phyloP scores from a whole-genome alignment of 92 coral and sea anemone genomes.

The Porites cylindrica region DNA sequence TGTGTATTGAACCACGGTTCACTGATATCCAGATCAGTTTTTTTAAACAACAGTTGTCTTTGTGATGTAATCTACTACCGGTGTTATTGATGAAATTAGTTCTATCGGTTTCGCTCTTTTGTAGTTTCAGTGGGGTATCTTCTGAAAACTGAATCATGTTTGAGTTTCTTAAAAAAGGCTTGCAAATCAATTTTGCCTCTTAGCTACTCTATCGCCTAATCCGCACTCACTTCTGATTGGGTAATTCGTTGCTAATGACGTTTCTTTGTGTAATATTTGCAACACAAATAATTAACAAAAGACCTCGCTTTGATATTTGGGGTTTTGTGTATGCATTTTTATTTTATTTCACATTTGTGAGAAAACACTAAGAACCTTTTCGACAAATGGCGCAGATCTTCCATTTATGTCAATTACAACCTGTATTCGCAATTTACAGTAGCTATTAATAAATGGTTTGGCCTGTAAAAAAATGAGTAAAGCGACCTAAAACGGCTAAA shows the following conservation, averaged over 20 bases:
- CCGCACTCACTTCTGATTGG: conserved; percentile 19
- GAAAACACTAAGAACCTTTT: not conserved
- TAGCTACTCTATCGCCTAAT: not conserved
- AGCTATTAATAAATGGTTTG: too few species aligned
- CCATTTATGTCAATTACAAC: too few species aligned
- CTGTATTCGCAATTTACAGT: too few species aligned
- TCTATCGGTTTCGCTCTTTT: too few species aligned
- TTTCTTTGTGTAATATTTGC: conserved; percentile 22
- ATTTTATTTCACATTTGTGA: not conserved
- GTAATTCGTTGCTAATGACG: conserved; percentile 27
- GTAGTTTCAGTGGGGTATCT: not conserved
- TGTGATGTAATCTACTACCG: not conserved
- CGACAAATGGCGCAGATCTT: too few species aligned
- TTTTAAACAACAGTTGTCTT: not conserved
- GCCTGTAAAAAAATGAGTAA: not conserved
- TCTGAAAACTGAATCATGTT: not conserved
- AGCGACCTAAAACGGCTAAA: not conserved
- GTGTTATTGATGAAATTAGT: not conserved
- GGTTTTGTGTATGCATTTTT: not conserved
- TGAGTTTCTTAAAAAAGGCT: not conserved
- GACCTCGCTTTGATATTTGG: not conserved
- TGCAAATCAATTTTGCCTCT: conserved; percentile 11
- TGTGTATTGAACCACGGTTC: not conserved
- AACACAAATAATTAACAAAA: conserved; percentile 10
- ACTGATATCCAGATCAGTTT: not conserved